A percentile compares a stretch with the other conserved stretches of the same genome.
These are phyloP conservation scores for Tachypleus tridentatus DNA, from an alignment of 1,140 invertebrate species.

Conservation along the genomic window DNA sequence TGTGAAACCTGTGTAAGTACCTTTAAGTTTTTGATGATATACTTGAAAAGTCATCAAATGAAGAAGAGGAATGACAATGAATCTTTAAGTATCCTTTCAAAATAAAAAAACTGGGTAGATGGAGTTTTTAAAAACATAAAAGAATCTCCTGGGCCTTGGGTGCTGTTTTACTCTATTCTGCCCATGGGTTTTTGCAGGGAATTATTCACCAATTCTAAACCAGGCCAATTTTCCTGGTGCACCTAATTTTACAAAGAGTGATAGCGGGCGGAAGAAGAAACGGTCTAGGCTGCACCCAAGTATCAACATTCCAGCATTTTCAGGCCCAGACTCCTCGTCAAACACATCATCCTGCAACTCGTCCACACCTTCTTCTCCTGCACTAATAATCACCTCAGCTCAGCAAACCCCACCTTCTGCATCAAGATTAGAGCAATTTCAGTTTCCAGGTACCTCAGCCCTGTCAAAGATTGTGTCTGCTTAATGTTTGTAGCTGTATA, in stretches of 20 bases:
- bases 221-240: slow-evolving; percentile 11
- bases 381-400: slow-evolving; percentile 44
- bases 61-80: no score
- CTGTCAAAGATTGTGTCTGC: no score
- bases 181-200: slow-evolving; percentile 9
- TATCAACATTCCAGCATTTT: slow-evolving; percentile 22
- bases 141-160: no score
- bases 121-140: no score
- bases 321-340: slow-evolving; percentile 67
- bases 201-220: slow-evolving; percentile 19
- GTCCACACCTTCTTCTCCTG: slow-evolving; percentile 88
- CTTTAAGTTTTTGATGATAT: no score
- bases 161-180: no score
- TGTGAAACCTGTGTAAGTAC: no score
- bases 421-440: slow-evolving; percentile 53
- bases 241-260: slow-evolving; percentile 13
- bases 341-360: slow-evolving; percentile 93
- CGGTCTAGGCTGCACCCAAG: slow-evolving; percentile 13
- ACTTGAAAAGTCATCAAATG: no score
- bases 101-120: no score
- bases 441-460: slow-evolving; percentile 58
- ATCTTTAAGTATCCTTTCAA: no score
- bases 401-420: slow-evolving; percentile 42
- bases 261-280: slow-evolving; percentile 13
- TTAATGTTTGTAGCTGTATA: no score